These are phyloP conservation scores for Malurus elegans DNA, from an alignment of 2,113 vertebrate genomes.

Conservation along the genomic window DNA sequence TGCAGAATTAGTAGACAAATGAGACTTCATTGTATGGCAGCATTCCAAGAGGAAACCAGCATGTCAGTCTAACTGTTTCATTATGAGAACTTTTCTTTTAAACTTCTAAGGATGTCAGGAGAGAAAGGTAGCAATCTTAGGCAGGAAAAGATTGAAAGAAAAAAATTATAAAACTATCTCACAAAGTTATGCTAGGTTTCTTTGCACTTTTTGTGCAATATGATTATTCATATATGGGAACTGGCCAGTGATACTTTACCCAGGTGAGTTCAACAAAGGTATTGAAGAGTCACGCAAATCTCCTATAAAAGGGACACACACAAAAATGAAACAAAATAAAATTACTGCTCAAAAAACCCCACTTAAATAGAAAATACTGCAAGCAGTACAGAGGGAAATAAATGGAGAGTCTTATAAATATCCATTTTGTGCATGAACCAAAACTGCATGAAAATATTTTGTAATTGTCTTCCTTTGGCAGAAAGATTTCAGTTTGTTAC, in stretches of 20 bases:
- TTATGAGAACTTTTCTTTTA: background rate
- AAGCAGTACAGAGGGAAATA: background rate
- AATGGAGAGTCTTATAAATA: background rate
- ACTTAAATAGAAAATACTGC: background rate
- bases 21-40: background rate
- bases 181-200: background rate
- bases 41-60: background rate
- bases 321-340: background rate
- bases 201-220: background rate
- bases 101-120: background rate
- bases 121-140: background rate
- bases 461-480: background rate
- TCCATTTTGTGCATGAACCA: rapidly evolving
- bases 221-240: background rate
- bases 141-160: background rate
- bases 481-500: background rate
- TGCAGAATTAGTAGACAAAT: background rate
- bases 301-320: constrained; percentile 48
- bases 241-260: constrained; percentile 59
- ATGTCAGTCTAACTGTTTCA: background rate
- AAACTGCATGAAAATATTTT: background rate
- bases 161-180: background rate
- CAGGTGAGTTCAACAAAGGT: constrained; percentile 33
- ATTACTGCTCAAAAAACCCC: rapidly evolving
- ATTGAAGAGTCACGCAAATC: constrained; percentile 44